phyloP scores from a whole-genome alignment of 2,888 invertebrate genomes.

The Drosophila mayaguana region DNA sequence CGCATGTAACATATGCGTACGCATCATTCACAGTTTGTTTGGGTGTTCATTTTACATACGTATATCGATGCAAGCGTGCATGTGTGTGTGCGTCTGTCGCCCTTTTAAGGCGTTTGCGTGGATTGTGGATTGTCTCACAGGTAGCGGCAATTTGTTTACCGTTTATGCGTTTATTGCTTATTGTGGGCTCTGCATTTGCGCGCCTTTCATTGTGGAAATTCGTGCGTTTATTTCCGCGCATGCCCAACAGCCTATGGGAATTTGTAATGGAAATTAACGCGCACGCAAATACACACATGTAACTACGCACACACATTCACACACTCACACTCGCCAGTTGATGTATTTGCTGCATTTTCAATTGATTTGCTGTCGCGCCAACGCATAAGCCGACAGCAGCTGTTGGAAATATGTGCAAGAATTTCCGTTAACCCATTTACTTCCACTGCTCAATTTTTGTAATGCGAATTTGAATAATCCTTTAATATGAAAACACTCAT shows the following conservation, averaged over 20 bases:
- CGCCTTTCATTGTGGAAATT: slow-evolving; percentile 67
- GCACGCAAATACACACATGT: not conserved
- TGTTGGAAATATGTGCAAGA: slow-evolving; percentile 62
- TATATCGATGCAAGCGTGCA: not conserved
- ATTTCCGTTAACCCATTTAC: slow-evolving; percentile 28
- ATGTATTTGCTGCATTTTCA: slow-evolving; percentile 8
- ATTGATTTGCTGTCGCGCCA: slow-evolving; percentile 45
- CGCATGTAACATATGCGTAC: not conserved
- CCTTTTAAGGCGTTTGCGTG: slow-evolving; percentile 39
- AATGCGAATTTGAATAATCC: slow-evolving; percentile 7
- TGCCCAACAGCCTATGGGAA: slow-evolving; percentile 70
- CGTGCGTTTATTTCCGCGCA: slow-evolving; percentile 59
- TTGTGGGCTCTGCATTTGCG: slow-evolving; percentile 59
- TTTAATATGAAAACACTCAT: not conserved
- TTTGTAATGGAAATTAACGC: slow-evolving; percentile 61
- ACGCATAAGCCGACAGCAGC: slow-evolving; percentile 54
- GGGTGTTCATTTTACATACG: not conserved
- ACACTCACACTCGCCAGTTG: not conserved
- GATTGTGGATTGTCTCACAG: slow-evolving; percentile 29
- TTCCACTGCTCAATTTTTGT: not conserved
- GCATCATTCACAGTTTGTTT: slow-evolving; percentile 48
- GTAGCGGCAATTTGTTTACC: slow-evolving; percentile 53
- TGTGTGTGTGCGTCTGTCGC: slow-evolving; percentile 21
- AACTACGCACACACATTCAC: not conserved
- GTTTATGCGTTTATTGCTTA: slow-evolving; percentile 46